These are phyloP conservation scores for Oxyruncus cristatus DNA, from an alignment of 2,113 vertebrate genomes.

Conservation along the genomic window DNA sequence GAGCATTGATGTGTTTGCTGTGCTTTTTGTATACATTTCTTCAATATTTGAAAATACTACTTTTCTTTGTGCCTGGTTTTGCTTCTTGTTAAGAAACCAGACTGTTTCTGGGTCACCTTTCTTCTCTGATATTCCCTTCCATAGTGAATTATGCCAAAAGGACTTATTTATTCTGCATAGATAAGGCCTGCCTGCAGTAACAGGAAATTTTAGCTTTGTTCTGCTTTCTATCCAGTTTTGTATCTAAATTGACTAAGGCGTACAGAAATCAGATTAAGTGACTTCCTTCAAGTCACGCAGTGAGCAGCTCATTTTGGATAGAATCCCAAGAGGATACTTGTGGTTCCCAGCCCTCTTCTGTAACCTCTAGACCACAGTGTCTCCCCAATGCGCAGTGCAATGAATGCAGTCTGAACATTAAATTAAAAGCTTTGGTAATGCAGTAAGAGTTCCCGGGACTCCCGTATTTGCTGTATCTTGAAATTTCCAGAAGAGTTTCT, in stretches of 20 bases:
- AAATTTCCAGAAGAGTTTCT: slow-evolving; percentile 25
- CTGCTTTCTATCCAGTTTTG: slow-evolving; percentile 36
- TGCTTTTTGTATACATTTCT: not conserved
- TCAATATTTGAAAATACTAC: not conserved
- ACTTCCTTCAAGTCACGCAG: slow-evolving; percentile 26
- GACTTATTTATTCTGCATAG: not conserved
- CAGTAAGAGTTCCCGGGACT: not conserved
- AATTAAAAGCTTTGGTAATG: slow-evolving; percentile 22
- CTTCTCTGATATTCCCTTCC: not conserved
- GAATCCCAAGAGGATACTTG: slow-evolving; percentile 37
- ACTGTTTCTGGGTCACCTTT: not conserved
- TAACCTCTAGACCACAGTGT: slow-evolving; percentile 58
- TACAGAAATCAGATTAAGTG: slow-evolving; percentile 50
- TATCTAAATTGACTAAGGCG: slow-evolving; percentile 44
- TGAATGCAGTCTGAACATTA: slow-evolving; percentile 46
- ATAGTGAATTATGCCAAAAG: not conserved
- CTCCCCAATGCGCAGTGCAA: not conserved
- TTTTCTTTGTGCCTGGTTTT: not conserved
- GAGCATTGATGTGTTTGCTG: not conserved
- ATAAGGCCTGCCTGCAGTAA: slow-evolving; percentile 11
- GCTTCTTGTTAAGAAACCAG: not conserved
- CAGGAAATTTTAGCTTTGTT: not conserved
- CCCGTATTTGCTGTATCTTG: not conserved
- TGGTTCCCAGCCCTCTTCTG: slow-evolving; percentile 65
- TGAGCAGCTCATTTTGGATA: slow-evolving; percentile 14